phyloP scores from a whole-genome alignment of 2,888 invertebrate species.

The Hypomecis atomaria region DNA sequence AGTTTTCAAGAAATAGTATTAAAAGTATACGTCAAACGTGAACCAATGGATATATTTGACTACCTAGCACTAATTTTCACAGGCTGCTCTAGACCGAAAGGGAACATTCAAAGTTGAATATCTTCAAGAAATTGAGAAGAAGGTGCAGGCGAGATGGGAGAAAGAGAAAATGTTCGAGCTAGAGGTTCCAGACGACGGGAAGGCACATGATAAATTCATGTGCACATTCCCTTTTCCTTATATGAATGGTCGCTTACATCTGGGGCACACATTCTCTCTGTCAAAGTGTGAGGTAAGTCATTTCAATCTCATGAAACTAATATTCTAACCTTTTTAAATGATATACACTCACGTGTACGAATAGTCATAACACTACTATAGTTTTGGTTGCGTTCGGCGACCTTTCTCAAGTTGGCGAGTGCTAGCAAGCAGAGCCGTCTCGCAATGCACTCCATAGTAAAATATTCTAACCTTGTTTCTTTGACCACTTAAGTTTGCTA shows the following conservation, averaged over 20 bases:
- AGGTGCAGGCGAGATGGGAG: constrained; percentile 95
- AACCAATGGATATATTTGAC: no score
- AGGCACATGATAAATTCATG: constrained; percentile 92
- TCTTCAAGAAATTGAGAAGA: constrained; percentile 94
- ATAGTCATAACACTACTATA: no score
- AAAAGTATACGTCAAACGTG: no score
- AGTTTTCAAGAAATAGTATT: no score
- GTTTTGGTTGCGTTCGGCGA: no score
- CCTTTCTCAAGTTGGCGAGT: no score
- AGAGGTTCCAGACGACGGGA: constrained; percentile 89
- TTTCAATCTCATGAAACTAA: background rate
- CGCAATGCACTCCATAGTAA: no score
- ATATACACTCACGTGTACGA: no score
- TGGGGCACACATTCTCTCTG: constrained; percentile 98
- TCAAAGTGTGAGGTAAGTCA: constrained; percentile 96
- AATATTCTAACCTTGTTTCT: background rate
- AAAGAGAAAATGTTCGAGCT: constrained; percentile 91
- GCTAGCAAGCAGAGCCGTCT: no score
- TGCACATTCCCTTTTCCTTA: constrained; percentile 99
- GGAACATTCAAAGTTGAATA: constrained; percentile 98
- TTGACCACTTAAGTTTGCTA: no score
- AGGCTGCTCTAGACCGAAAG: constrained; percentile 87
- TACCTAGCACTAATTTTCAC: constrained; percentile 12
- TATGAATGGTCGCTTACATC: constrained; percentile 99
- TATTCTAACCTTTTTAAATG: background rate